Base-by-base conservation (phyloP, 2,113 vertebrate species). In the Oncorhynchus gorbuscha region DNA sequence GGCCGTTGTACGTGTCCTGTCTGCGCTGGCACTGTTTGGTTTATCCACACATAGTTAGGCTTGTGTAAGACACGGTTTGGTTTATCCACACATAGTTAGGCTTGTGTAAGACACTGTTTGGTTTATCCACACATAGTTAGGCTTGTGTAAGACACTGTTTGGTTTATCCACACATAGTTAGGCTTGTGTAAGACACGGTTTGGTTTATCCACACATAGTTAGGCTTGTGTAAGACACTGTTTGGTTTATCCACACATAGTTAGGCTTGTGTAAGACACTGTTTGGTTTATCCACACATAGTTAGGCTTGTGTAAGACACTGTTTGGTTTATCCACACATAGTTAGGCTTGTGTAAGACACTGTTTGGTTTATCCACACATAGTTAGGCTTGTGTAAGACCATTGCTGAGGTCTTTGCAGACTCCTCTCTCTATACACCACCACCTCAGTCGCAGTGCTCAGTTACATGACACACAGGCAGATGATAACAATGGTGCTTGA, bases 381-480 rank as follows among this genome's bases (percentile, higher is more conserved):
- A 58, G 61, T 81, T 74, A 80, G 80, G 86, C 84, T 71, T 78
- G 66, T 28, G 62, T 76, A 71, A 83, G 59, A n/a, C 6, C 59
- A 24, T n/a, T 2, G n/a, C 20, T 62, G n/a, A 62, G 3, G 59
- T 24, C n/a, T 22, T 62, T 62, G 4, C 7, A 22, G 59, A 16
- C 20, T 24, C 39, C 39, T 45, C 39, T 45, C 39, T 39, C 8
- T 9, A 39, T 9, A 39, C 39, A 39, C 39, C 39, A 39, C 8
- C 39, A 39, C 8, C 39, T 45, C 39, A 45, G 9, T 45, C 2
- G 11, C 3, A 45, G 39, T 45, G 39, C 39, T 45, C 9, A 12
- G 39, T 45, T 45, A 2, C 11, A 45, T 11, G 39, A 45, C 39
- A 45, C 39, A 45, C 39, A 45, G 39, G 39, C 9, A 45, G 9